Base-by-base conservation (phyloP, 2,797 vertebrate species). In the Amblyopsis hoosieri region DNA sequence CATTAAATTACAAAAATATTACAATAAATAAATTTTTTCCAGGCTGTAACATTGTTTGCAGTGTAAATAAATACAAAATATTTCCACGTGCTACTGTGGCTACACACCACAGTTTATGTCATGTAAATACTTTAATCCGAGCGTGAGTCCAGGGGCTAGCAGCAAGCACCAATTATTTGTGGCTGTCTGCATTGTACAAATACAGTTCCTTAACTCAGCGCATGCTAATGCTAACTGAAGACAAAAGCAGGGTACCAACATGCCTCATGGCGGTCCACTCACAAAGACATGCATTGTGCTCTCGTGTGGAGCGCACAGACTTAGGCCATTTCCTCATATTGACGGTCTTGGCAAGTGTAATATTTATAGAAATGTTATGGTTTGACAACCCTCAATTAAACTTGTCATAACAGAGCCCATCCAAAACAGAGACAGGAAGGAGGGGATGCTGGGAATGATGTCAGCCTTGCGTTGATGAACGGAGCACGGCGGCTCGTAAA, bases 301-400 rank as follows among this genome's bases (percentile, higher is more conserved):
- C 71, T 68, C 49, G 68, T 75, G 82, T 85, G 73, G 72, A 80
- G 77, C 84, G 79, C 67, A 81, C 84, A 85, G 83, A 84, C 66
- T 85, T 86, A 80, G 76, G 74, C 82, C 81, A 76, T 85, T 92
- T 93, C 90, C 89, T 90, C 84, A 85, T 85, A 88, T 88, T 86
- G 89, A 88, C 81, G 79, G 81, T 90, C 81, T 86, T 91, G 91
- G 90, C 91, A 89, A 78, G 87, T 86, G 84, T 90, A 83, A 90
- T 93, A 94, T 94, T 92, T 92, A 90, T 87, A 90, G 87, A 92
- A 91, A 91, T 92, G 87, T 90, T 91, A 90, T 85, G 84, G 83
- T 84, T 86, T 92, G 91, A 93, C 92, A 93, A 88, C 91, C 87
- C 87, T 82, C 91, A 92, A 94, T 93, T 94, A 92, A 89, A 92